Base-by-base conservation (phyloP, 1,140 invertebrate species). In the Holotrichia oblita region DNA sequence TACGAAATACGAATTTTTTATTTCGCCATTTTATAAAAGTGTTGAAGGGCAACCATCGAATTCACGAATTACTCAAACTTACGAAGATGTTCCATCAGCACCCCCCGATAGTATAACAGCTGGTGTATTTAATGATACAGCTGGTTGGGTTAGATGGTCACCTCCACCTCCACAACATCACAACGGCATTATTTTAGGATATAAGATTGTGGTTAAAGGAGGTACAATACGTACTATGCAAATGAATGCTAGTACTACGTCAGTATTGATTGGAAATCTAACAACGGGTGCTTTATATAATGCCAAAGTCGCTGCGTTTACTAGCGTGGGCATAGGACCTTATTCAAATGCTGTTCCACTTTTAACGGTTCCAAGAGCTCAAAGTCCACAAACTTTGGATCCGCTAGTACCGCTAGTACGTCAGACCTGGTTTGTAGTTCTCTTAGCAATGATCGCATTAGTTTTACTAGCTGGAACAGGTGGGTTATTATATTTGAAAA, bases 1-100 rank as follows among this genome's bases (percentile, higher is more conserved):
- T 83, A 95, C 94, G 8, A 93, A 93, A 83, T 97, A 97, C 84
- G 94, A 97, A 87, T 94, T 96, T 83, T 96, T 97, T 82, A 88
- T 97, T 20, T 93, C 95, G n/a, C 95, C 95, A 61, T 97, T 94
- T 87, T 95, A 93, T 85, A 94, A 94, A 81, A 93, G 91, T 3
- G 91, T 97, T 14, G 94, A 96, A 82, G 95, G 96, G 0, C 92
- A 93, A 81, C 95, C 95, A 4, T 94, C 93, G 24, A 95, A 94
- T 85, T 93, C 93, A 0, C 91, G 92, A 83, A 85, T 92, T 9
- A 90, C 91, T 0, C 91, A 90, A 41, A 94, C 94, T 0, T 86
- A 91, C 42, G 93, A 95, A 87, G 94, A 94, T 86, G 92, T 92
- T 61, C 94, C 94, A 17, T 93, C 93, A 0, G 93, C 93, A 7